phyloP scores from a whole-genome alignment of 2,888 invertebrate species.

The Iphiclides podalirius region DNA sequence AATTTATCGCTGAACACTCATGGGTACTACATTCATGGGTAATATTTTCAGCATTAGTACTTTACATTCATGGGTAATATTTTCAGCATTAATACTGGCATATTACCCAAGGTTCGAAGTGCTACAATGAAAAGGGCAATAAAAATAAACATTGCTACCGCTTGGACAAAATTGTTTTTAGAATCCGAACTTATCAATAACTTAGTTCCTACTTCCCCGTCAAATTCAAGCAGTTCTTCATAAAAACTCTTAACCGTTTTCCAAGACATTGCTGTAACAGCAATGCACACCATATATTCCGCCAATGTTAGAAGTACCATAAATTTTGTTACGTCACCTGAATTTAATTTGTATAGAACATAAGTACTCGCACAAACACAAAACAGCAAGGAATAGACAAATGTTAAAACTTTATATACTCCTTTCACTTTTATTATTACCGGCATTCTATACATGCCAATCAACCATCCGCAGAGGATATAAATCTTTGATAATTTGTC shows the following conservation, averaged over 20 bases:
- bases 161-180: conserved; percentile 4
- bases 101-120: neutral
- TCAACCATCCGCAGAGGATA: no score
- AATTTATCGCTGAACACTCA: conserved; percentile 29
- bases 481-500: no score
- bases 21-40: no score
- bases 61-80: conserved; percentile 13
- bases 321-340: neutral
- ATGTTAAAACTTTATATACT: conserved; percentile 11
- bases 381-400: conserved; percentile 6
- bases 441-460: conserved; percentile 27
- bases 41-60: neutral
- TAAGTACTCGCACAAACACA: conserved; percentile 9
- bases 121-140: conserved; percentile 2
- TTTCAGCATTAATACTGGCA: neutral
- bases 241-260: conserved; percentile 27
- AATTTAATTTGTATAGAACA: neutral
- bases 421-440: conserved; percentile 22
- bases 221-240: conserved; percentile 27
- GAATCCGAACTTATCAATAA: neutral
- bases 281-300: conserved; percentile 22
- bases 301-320: neutral
- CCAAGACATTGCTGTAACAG: conserved; percentile 20
- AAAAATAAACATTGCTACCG: neutral
- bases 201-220: conserved; percentile 25